Conservation (phyloP, 2,888 invertebrate species). For the Andrena dorsata region DNA sequence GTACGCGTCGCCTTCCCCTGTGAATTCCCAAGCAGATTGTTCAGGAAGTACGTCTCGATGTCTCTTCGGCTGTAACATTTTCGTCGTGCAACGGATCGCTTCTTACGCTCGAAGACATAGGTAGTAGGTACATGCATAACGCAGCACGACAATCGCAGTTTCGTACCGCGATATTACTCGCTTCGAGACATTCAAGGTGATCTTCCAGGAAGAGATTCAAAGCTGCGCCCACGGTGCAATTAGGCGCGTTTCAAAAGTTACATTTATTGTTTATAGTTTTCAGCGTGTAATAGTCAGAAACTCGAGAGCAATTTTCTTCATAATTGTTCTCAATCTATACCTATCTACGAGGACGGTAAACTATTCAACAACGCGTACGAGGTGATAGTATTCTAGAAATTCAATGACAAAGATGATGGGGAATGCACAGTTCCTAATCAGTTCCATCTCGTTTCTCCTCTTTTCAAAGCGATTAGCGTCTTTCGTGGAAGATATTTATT, state of each 20-base stretch:
- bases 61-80: slow-evolving; percentile 14
- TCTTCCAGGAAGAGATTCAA: slow-evolving; percentile 47
- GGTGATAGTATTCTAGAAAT: not conserved
- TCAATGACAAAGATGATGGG: not conserved
- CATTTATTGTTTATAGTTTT: slow-evolving; percentile 19
- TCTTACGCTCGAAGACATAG: slow-evolving; percentile 12
- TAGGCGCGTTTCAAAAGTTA: slow-evolving; percentile 15
- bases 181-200: slow-evolving; percentile 48
- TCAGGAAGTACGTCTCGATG: slow-evolving; percentile 19
- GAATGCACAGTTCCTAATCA: too few relatives aligned
- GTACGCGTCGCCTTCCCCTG: slow-evolving; percentile 26
- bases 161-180: slow-evolving; percentile 40
- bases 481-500: too few relatives aligned
- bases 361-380: too few relatives aligned
- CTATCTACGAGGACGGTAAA: not conserved
- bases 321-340: not conserved
- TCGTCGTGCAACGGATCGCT: slow-evolving; percentile 13
- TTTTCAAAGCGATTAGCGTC: too few relatives aligned
- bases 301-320: not conserved
- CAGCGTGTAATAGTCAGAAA: not conserved
- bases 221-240: slow-evolving; percentile 28
- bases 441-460: too few relatives aligned
- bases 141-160: slow-evolving; percentile 45
- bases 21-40: slow-evolving; percentile 30
- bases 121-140: slow-evolving; percentile 38